Conservation (phyloP, 2,888 invertebrate species). For the Drosophila barbarae region DNA sequence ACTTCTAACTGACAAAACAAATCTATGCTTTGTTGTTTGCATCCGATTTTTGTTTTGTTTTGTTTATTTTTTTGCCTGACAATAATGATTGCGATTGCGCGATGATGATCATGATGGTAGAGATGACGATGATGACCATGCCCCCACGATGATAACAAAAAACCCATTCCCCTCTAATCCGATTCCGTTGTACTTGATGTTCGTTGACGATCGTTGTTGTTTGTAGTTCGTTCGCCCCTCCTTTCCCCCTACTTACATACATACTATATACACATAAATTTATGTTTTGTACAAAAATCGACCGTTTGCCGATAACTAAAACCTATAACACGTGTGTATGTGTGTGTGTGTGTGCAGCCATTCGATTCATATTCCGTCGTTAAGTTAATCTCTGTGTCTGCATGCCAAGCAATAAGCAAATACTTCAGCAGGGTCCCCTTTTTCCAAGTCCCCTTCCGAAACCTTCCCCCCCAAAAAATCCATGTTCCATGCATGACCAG, state of each 20-base stretch:
- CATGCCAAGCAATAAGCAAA: slow-evolving; percentile 20
- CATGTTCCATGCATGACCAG: slow-evolving; percentile 18
- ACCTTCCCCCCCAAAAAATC: not conserved
- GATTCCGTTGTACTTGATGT: slow-evolving; percentile 22
- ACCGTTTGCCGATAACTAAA: slow-evolving; percentile 35
- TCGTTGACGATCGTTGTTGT: slow-evolving; percentile 13
- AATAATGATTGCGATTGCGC: slow-evolving; percentile 22
- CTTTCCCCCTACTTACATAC: not conserved
- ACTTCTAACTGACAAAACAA: slow-evolving; percentile 26
- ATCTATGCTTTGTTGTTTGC: slow-evolving; percentile 28
- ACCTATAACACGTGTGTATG: slow-evolving; percentile 19
- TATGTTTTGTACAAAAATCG: slow-evolving; percentile 25
- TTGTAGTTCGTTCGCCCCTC: slow-evolving; percentile 20
- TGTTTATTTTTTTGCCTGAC: slow-evolving; percentile 2
- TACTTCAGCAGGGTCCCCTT: slow-evolving; percentile 19
- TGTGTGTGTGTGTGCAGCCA: slow-evolving; percentile 25
- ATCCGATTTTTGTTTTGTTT: slow-evolving; percentile 38
- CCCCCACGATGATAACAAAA: slow-evolving; percentile 28
- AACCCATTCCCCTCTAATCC: slow-evolving; percentile 8
- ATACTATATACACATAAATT: not conserved
- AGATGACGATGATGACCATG: slow-evolving; percentile 9
- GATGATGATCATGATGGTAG: slow-evolving; percentile 11
- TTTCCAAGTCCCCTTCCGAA: slow-evolving; percentile 4
- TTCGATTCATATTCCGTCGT: slow-evolving; percentile 27
- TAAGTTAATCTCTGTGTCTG: slow-evolving; percentile 30